A percentile compares a stretch with the other conserved stretches of the same genome.
phyloP scores from a whole-genome alignment of 2,888 invertebrate species.

The Merodon equestris region DNA sequence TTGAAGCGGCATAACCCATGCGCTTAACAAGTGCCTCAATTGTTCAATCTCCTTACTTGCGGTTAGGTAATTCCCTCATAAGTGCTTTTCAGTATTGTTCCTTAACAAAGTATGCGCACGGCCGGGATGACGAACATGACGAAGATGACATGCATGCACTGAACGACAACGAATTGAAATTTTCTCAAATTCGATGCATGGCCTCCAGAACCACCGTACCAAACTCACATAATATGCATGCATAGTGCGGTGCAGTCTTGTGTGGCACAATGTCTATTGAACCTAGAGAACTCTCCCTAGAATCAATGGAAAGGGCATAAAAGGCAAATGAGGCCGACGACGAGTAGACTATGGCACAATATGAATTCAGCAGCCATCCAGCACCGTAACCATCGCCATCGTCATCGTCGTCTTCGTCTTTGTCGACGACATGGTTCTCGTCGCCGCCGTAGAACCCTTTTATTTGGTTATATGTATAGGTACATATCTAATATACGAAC shows the following conservation, averaged over 20 bases:
- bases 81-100: constrained; percentile 38
- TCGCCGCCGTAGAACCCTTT: too few relatives aligned
- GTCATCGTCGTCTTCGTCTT: too few relatives aligned
- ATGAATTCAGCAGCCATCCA: too few relatives aligned
- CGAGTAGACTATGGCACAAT: too few relatives aligned
- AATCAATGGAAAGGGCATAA: constrained; percentile 14
- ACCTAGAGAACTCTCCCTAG: constrained; percentile 19
- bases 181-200: too few relatives aligned
- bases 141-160: constrained; percentile 13
- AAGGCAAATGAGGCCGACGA: constrained; percentile 28
- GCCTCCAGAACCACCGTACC: background rate
- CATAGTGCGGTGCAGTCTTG: constrained; percentile 13
- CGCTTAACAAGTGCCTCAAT: constrained; percentile 38
- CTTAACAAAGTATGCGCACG: constrained; percentile 17
- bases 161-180: background rate
- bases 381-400: too few relatives aligned
- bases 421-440: too few relatives aligned
- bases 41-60: constrained; percentile 33
- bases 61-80: constrained; percentile 43
- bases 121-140: constrained; percentile 10
- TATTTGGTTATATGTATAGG: too few relatives aligned
- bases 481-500: too few relatives aligned
- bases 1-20: too few relatives aligned
- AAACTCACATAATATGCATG: constrained; percentile 17
- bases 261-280: constrained; percentile 28